These are phyloP conservation scores for Steatornis caripensis DNA, from an alignment of 2,113 vertebrate genomes.

Conservation along the genomic window DNA sequence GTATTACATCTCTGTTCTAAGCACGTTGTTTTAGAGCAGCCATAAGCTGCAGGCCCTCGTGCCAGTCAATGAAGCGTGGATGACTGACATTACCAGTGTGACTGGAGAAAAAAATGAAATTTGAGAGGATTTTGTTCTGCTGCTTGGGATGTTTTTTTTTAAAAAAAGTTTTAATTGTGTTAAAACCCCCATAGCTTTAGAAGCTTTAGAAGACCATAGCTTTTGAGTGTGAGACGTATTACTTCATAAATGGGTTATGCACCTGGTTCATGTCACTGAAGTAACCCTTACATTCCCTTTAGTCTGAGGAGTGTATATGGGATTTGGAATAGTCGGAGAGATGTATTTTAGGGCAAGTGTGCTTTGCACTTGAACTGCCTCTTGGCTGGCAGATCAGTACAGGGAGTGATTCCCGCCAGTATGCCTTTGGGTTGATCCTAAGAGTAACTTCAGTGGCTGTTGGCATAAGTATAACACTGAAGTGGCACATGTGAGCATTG, in stretches of 20 bases:
- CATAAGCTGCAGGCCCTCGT: not conserved
- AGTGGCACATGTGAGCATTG: not conserved
- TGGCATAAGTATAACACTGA: not conserved
- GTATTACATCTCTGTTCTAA: not conserved
- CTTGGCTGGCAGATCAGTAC: not conserved
- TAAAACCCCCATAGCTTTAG: not conserved
- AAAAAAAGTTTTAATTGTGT: not conserved
- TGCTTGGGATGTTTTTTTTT: not conserved
- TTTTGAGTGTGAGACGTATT: not conserved
- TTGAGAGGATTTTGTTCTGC: not conserved
- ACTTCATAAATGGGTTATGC: not conserved
- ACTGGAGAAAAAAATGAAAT: not conserved
- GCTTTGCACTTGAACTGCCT: not conserved
- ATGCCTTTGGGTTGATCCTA: not conserved
- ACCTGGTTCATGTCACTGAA: not conserved
- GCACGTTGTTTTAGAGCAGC: not conserved
- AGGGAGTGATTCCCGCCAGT: not conserved
- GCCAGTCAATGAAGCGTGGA: not conserved
- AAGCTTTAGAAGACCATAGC: not conserved
- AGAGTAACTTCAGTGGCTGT: not conserved
- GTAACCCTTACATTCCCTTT: not conserved
- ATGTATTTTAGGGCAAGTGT: not conserved
- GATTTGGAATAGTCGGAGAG: not conserved
- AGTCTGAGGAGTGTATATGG: not conserved
- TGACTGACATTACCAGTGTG: not conserved